A percentile compares a stretch with the other conserved stretches of the same genome.
phyloP scores from a whole-genome alignment of 2,888 invertebrate genomes.

The Nemapogon koenigi region DNA sequence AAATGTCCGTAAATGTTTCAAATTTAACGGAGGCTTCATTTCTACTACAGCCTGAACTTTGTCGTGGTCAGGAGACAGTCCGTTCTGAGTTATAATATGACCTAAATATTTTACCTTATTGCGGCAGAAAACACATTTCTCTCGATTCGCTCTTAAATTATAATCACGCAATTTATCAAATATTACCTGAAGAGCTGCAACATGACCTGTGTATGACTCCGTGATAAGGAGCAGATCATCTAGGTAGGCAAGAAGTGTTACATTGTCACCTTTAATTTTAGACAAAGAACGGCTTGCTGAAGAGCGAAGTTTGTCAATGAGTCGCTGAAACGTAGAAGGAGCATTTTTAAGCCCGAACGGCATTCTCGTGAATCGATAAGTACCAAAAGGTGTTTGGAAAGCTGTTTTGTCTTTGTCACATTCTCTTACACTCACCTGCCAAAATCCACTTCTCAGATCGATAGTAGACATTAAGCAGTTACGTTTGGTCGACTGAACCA shows the following conservation, averaged over 20 bases:
- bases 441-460: constrained; percentile 19
- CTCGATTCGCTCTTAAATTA: constrained; percentile 19
- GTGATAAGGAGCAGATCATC: constrained; percentile 25
- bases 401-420: constrained; percentile 18
- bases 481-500: constrained; percentile 19
- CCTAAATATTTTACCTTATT: constrained; percentile 23
- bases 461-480: constrained; percentile 18
- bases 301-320: too few relatives aligned
- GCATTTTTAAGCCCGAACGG: too few relatives aligned
- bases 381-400: constrained; percentile 16
- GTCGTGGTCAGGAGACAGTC: constrained; percentile 21
- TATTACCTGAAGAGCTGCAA: constrained; percentile 20
- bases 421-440: constrained; percentile 16
- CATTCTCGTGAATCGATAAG: too few relatives aligned
- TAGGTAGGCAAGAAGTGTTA: constrained; percentile 20
- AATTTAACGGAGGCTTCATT: constrained; percentile 18
- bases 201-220: constrained; percentile 18
- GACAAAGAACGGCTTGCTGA: too few relatives aligned
- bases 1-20: constrained; percentile 21
- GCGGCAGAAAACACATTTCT: constrained; percentile 22
- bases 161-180: constrained; percentile 19
- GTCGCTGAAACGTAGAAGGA: constrained; percentile 17
- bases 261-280: too few relatives aligned
- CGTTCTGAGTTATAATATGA: constrained; percentile 22
- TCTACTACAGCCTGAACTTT: constrained; percentile 21